Evolutionary conservation across 1,140 invertebrate species (phyloP).

Genomic region (Papilio polytes): DNA sequence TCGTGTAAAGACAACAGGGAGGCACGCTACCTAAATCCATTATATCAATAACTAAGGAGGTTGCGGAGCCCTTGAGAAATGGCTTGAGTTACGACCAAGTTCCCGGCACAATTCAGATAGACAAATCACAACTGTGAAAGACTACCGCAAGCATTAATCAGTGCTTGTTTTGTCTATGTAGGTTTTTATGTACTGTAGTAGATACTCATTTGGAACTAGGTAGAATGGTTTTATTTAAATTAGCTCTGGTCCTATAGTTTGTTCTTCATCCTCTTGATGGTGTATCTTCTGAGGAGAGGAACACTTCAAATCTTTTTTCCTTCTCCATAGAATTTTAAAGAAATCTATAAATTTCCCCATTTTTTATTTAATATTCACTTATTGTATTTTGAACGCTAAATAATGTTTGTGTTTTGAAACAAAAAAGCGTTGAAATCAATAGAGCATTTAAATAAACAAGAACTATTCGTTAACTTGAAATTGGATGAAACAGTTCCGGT

Average conservation of each 20-base stretch:
- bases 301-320: no score
- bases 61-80: conserved; percentile 38
- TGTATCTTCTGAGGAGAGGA: not conserved
- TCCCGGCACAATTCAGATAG: conserved; percentile 30
- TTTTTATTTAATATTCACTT: no score
- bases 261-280: not conserved
- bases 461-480: not conserved
- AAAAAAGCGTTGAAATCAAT: not conserved
- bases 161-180: not conserved
- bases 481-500: conserved; percentile 1
- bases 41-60: conserved; percentile 41
- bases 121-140: conserved; percentile 33
- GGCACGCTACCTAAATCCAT: conserved; percentile 28
- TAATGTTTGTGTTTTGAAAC: not conserved
- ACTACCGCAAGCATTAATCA: conserved; percentile 28
- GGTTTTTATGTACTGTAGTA: not conserved
- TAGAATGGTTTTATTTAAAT: not conserved
- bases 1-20: conserved; percentile 31
- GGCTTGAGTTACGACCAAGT: conserved; percentile 17
- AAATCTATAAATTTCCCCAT: no score
- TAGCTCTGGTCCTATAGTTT: not conserved
- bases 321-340: no score
- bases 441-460: not conserved
- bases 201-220: not conserved
- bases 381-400: not conserved